phyloP scores from a whole-genome alignment of 2,797 vertebrate species.

The Pseudochirops corinnae region DNA sequence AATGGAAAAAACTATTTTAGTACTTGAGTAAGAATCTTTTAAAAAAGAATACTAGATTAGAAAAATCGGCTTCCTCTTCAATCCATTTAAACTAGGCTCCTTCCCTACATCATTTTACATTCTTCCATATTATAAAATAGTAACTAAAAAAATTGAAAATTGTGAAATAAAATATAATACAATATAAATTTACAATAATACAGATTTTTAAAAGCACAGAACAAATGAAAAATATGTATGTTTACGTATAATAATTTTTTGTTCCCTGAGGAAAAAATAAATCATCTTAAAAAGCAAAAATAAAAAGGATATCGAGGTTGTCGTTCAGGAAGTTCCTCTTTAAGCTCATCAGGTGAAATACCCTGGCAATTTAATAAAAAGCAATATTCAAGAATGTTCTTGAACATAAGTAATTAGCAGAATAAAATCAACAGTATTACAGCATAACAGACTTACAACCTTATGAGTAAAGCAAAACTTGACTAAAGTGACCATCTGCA shows the following conservation, averaged over 20 bases:
- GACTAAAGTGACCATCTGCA: not conserved
- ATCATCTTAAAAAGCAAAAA: slow-evolving; percentile 46
- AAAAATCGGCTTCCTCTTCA: not conserved
- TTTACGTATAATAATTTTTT: slow-evolving; percentile 17
- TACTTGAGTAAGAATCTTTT: slow-evolving; percentile 19
- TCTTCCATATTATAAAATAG: slow-evolving; percentile 33
- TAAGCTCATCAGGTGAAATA: slow-evolving; percentile 93
- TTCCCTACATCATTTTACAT: not conserved
- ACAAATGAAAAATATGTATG: slow-evolving; percentile 3
- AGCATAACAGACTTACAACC: slow-evolving; percentile 1
- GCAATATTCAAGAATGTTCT: slow-evolving; percentile 65
- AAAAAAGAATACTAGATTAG: not conserved
- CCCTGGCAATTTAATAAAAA: slow-evolving; percentile 86
- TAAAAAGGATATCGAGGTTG: slow-evolving; percentile 97
- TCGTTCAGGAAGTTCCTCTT: slow-evolving; percentile 93
- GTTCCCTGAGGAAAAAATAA: slow-evolving; percentile 27
- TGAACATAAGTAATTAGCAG: slow-evolving; percentile 26
- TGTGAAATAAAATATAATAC: slow-evolving; percentile 19
- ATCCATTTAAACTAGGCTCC: slow-evolving; percentile 30
- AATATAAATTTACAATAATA: not conserved
- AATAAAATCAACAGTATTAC: slow-evolving; percentile 26
- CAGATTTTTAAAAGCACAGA: slow-evolving; percentile 25
- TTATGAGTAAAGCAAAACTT: slow-evolving; percentile 22
- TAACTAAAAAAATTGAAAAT: slow-evolving; percentile 8
- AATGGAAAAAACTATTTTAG: slow-evolving; percentile 67